A percentile compares a stretch with the other conserved stretches of the same genome.
Evolutionary conservation across 2,888 invertebrate genomes (phyloP).

Genomic region (Colostygia pectinataria): DNA sequence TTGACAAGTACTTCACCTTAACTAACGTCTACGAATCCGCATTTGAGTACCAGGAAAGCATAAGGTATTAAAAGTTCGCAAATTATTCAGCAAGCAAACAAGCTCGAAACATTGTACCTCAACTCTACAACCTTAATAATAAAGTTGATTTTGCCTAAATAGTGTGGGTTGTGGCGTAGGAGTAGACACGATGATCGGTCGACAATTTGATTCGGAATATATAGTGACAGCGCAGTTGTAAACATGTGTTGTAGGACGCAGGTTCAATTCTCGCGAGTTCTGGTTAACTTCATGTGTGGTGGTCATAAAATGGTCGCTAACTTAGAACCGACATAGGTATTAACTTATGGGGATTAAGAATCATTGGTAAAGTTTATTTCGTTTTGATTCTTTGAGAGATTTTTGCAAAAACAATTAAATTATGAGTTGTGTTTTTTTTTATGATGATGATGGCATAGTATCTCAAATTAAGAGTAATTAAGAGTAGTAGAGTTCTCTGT

Average conservation of each 20-base stretch:
- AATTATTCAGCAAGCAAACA: constrained; percentile 53
- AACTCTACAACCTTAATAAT: constrained; percentile 26
- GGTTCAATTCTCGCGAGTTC: constrained; percentile 64
- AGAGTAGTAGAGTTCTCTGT: too few relatives aligned
- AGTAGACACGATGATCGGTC: constrained; percentile 71
- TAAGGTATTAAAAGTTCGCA: constrained; percentile 64
- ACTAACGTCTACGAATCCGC: constrained; percentile 47
- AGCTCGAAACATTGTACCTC: constrained; percentile 26
- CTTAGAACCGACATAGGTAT: constrained; percentile 41
- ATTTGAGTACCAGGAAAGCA: constrained; percentile 59
- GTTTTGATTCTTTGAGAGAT: background rate
- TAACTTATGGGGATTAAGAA: constrained; percentile 24
- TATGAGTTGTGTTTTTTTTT: too few relatives aligned
- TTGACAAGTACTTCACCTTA: constrained; percentile 38
- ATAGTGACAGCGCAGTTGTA: constrained; percentile 65
- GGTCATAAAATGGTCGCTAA: constrained; percentile 49
- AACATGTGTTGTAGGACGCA: constrained; percentile 54
- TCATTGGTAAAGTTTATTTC: constrained; percentile 6
- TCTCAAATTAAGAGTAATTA: too few relatives aligned
- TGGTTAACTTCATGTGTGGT: constrained; percentile 59
- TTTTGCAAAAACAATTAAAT: too few relatives aligned
- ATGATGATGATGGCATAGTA: too few relatives aligned
- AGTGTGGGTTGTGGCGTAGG: constrained; percentile 55
- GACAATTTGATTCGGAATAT: constrained; percentile 77
- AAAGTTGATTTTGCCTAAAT: constrained; percentile 40